A percentile compares a stretch with the other conserved stretches of the same genome.
Evolutionary conservation across 1,140 invertebrate species (phyloP).

Genomic region (Ceratoteleas bidentatus): DNA sequence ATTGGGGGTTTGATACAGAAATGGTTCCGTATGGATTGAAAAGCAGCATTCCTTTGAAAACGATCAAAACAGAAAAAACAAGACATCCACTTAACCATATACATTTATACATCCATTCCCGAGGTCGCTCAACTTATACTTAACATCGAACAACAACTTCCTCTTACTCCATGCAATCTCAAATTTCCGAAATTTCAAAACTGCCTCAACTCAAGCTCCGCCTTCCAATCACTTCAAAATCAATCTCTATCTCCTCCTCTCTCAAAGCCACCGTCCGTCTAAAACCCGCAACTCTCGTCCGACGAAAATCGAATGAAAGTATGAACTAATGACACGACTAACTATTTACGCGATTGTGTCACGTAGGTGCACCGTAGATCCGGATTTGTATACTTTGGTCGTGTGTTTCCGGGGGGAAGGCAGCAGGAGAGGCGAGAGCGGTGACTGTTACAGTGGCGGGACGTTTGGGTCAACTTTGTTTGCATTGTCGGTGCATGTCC

Average conservation of each 20-base stretch:
- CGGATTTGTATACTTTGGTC: slow-evolving; percentile 74
- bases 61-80: background rate
- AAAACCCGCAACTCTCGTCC: too few species aligned
- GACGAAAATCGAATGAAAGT: background rate
- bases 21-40: slow-evolving; percentile 12
- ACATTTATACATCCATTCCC: too few species aligned
- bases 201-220: too few species aligned
- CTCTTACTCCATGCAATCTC: too few species aligned
- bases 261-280: too few species aligned
- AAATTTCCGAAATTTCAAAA: too few species aligned
- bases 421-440: slow-evolving; percentile 24
- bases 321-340: slow-evolving; percentile 17
- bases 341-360: slow-evolving; percentile 31
- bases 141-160: too few species aligned
- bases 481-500: slow-evolving; percentile 77
- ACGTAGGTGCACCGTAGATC: slow-evolving; percentile 56
- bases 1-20: slow-evolving; percentile 1
- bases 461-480: slow-evolving; percentile 79
- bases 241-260: too few species aligned
- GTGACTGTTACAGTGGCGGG: slow-evolving; percentile 62
- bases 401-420: slow-evolving; percentile 63
- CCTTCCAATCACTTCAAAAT: background rate
- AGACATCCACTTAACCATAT: background rate
- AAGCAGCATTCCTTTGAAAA: slow-evolving; percentile 13
- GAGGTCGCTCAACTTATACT: too few species aligned